These are phyloP conservation scores for Tympanoctomys barrerae DNA, from an alignment of 2,797 vertebrate species.

Conservation along the genomic window DNA sequence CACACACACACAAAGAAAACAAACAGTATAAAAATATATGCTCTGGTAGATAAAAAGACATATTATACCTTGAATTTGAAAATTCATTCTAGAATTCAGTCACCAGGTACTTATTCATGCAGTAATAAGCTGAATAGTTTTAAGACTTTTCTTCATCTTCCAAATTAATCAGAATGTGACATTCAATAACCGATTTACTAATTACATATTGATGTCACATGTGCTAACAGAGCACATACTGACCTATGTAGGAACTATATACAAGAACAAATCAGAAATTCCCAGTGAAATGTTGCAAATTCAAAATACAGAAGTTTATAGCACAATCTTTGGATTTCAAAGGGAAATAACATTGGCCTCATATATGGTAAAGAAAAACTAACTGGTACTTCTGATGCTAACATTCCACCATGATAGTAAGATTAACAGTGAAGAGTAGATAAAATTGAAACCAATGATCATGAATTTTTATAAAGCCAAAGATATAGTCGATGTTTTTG, in stretches of 20 bases:
- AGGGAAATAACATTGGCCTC: background rate
- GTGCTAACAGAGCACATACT: no score
- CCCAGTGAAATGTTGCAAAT: no score
- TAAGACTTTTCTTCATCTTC: background rate
- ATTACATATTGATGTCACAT: no score
- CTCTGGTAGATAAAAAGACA: no score
- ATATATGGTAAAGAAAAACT: background rate
- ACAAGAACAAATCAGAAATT: no score
- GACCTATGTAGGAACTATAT: no score
- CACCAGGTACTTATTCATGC: no score
- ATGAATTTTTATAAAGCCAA: background rate
- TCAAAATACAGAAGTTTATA: background rate
- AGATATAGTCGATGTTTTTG: background rate
- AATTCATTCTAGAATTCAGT: no score
- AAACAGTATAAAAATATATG: no score
- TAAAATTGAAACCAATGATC: background rate
- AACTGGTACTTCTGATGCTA: background rate
- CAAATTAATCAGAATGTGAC: background rate
- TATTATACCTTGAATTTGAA: no score
- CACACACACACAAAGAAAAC: no score
- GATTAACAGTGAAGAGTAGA: background rate
- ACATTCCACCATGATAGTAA: background rate
- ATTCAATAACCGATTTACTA: background rate
- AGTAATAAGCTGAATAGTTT: background rate
- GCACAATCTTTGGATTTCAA: background rate